A percentile compares a stretch with the other conserved stretches of the same genome.
These are phyloP conservation scores for Scalopus aquaticus DNA, from an alignment of 2,113 vertebrate species.

Conservation along the genomic window DNA sequence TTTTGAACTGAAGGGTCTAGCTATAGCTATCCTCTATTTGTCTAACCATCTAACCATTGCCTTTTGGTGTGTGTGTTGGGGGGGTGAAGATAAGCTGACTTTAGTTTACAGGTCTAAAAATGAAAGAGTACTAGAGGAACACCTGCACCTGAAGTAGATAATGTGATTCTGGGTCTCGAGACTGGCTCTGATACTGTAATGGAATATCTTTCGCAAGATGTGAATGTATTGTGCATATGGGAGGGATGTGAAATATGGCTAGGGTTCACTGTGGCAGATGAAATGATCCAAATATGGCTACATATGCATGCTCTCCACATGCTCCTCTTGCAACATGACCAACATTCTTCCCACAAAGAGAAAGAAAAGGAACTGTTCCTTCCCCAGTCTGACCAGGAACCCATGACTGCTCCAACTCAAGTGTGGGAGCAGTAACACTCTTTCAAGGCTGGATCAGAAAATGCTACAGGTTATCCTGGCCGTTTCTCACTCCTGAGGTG, in stretches of 20 bases:
- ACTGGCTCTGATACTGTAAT: not conserved
- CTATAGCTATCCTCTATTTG: not conserved
- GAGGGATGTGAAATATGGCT: not conserved
- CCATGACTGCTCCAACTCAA: not conserved
- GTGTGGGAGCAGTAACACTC: not conserved
- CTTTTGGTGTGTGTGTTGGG: not conserved
- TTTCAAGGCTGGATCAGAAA: not conserved
- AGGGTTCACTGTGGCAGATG: not conserved
- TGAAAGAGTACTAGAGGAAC: not conserved
- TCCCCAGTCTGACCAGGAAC: not conserved
- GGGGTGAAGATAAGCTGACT: not conserved
- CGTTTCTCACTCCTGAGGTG: not conserved
- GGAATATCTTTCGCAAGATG: not conserved
- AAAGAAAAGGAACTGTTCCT: not conserved
- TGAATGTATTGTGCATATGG: not conserved
- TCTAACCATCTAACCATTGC: not conserved
- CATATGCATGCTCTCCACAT: not conserved
- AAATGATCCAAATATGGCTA: not conserved
- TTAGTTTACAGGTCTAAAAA: not conserved
- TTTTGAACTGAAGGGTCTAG: not conserved
- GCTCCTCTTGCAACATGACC: not conserved
- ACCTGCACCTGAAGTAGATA: not conserved
- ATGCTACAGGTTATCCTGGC: not conserved
- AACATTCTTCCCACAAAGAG: not conserved
- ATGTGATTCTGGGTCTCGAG: not conserved